Conservation (phyloP, 2,797 vertebrate genomes). For the Triplophysa bombifrons region DNA sequence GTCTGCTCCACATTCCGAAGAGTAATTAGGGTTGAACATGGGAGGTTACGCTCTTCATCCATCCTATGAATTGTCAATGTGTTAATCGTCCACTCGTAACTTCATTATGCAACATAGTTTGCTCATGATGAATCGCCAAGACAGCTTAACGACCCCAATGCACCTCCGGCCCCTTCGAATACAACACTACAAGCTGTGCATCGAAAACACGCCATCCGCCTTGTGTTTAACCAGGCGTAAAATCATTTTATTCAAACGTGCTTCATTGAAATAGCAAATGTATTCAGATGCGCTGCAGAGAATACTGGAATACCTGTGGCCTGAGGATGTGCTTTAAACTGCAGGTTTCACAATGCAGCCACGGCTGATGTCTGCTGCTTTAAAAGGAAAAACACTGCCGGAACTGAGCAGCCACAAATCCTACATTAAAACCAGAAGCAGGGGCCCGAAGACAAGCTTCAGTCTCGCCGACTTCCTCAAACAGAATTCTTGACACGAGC, state of each 20-base stretch:
- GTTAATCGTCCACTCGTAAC: conserved; percentile 26
- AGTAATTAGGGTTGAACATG: not conserved
- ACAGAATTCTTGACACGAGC: conserved; percentile 40
- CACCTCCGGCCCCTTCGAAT: not conserved
- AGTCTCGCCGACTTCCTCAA: conserved; percentile 27
- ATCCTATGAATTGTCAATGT: conserved; percentile 15
- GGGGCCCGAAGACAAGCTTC: conserved; percentile 39
- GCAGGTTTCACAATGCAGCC: conserved; percentile 12
- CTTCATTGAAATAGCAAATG: conserved; percentile 32
- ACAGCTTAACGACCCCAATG: not conserved
- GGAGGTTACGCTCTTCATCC: conserved; percentile 5
- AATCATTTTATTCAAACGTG: conserved; percentile 3
- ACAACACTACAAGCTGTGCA: not conserved
- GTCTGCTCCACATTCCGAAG: not conserved
- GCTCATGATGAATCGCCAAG: conserved; percentile 5
- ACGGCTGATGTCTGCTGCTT: conserved; percentile 12
- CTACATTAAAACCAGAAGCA: conserved; percentile 39
- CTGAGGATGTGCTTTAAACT: conserved; percentile 30
- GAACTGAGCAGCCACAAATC: conserved; percentile 35
- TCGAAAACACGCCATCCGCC: conserved; percentile 1
- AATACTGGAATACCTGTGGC: conserved; percentile 13
- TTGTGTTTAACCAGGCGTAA: conserved; percentile 26
- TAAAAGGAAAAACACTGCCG: conserved; percentile 34
- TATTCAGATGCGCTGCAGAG: conserved; percentile 12
- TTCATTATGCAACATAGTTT: conserved; percentile 5